Base-by-base conservation (phyloP, 2,797 vertebrate genomes). In the Gallirallus australis region DNA sequence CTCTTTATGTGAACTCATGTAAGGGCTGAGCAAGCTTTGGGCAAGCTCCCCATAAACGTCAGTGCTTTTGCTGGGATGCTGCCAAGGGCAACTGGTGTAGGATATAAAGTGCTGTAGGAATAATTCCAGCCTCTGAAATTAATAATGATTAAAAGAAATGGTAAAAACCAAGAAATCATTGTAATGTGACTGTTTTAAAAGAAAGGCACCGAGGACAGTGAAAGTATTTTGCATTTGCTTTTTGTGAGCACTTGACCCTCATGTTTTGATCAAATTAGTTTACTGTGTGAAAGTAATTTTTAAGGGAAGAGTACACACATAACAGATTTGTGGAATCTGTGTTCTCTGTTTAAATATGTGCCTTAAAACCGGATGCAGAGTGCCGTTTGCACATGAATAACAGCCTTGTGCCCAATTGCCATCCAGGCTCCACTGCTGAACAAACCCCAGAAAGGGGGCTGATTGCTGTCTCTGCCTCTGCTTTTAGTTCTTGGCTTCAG, bases 321-420 rank as follows among this genome's bases (percentile, higher is more conserved):
- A 72, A 50, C 48, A 69, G 33, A 82, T 86, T 93, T 93, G 72
- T 70, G 23, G 68, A 79, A 69, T 89, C 35, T 65, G 31, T 86
- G 42, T 64, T 91, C 70, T 87, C 78, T 92, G 39, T 93, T 96
- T 89, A 92, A 94, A 89, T 94, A 87, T 39, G 79, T 90, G 77
- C 77, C 92, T 93, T 68, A 81, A 89, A 93, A 64, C 35, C 27
- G 47, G 57, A 78, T 79, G 52, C 56, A 84, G 59, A 96, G 60
- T 66, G 68, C 56, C 87, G 39, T 94, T 94, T 91, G 71, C 84
- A 80, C 57, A 70, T 85, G 48, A 87, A 7, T 92, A 91, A 80
- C 89, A 91, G 65, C 87, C 19, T 89, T 68, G 60, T 87, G 56
- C 79, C 68, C 1, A 0, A 21, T 53, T 31, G 40, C 68, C 71